A percentile compares a stretch with the other conserved stretches of the same genome.
Conservation (phyloP, 2,888 invertebrate genomes). For the Dascillus cervinus region DNA sequence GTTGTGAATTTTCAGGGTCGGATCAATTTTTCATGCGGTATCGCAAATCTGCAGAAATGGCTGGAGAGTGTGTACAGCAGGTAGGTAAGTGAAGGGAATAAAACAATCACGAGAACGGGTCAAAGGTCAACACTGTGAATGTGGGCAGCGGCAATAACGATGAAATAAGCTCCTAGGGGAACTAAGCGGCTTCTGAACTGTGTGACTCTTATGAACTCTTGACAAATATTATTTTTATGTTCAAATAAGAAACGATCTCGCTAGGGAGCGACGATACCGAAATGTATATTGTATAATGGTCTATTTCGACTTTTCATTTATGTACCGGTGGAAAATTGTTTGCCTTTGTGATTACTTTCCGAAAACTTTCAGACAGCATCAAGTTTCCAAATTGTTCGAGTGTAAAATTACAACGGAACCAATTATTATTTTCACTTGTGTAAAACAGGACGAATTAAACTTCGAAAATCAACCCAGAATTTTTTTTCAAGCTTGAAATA, state of each 20-base stretch:
- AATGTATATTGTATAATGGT: constrained; percentile 16
- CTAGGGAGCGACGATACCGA: constrained; percentile 14
- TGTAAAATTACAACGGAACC: constrained; percentile 15
- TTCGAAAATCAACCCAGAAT: too few relatives aligned
- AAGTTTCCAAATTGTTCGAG: constrained; percentile 6
- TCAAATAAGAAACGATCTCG: constrained; percentile 16
- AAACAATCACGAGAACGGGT: constrained; percentile 14
- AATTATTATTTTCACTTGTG: too few relatives aligned
- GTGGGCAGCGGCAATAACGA: constrained; percentile 15
- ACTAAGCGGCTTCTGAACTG: constrained; percentile 10
- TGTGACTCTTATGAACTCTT: constrained; percentile 13
- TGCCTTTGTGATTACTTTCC: constrained; percentile 14
- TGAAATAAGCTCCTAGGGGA: constrained; percentile 16
- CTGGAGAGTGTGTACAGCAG: too few relatives aligned
- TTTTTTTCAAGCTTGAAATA: too few relatives aligned
- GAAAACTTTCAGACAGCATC: constrained; percentile 8
- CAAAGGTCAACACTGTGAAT: constrained; percentile 15
- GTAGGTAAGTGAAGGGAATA: constrained; percentile 9
- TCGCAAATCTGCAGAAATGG: too few relatives aligned
- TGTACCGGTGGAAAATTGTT: constrained; percentile 14
- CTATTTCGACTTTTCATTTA: constrained; percentile 12
- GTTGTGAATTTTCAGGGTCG: too few relatives aligned
- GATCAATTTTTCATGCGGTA: too few relatives aligned
- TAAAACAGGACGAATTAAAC: too few relatives aligned
- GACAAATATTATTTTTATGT: constrained; percentile 18